Evolutionary conservation across 2,888 invertebrate genomes (phyloP).

Genomic region (Epistrophella euchroma): DNA sequence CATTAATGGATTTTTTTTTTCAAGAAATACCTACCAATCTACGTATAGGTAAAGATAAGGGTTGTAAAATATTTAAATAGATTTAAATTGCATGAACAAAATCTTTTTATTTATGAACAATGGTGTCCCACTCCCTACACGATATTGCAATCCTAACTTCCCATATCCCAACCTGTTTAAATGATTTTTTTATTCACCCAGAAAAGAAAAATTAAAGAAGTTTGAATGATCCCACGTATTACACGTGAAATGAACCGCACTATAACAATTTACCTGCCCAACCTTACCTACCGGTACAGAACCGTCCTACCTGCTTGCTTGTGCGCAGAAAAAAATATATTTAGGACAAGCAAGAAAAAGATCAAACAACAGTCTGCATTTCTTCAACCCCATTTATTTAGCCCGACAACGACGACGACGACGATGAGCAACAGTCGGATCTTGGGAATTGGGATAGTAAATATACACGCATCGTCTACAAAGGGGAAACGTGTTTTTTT

Average conservation of each 20-base stretch:
- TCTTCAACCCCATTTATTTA: conserved; percentile 58
- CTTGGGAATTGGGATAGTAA: conserved; percentile 32
- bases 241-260: conserved; percentile 46
- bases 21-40: neutral
- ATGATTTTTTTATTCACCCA: conserved; percentile 12
- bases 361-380: conserved; percentile 29
- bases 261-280: conserved; percentile 56
- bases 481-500: conserved; percentile 62
- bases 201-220: neutral
- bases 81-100: neutral
- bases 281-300: conserved; percentile 15
- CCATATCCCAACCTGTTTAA: conserved; percentile 33
- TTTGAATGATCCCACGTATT: conserved; percentile 23
- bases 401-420: neutral
- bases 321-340: conserved; percentile 42
- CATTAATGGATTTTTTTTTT: neutral
- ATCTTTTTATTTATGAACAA: neutral
- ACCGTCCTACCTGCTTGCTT: conserved; percentile 33
- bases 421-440: conserved; percentile 43
- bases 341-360: conserved; percentile 40
- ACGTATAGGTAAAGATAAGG: neutral
- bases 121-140: neutral
- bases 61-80: conserved; percentile 11
- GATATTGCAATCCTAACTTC: neutral
- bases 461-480: conserved; percentile 43